Evolutionary conservation across 2,113 vertebrate genomes (phyloP).

Genomic region (Lagopus muta): DNA sequence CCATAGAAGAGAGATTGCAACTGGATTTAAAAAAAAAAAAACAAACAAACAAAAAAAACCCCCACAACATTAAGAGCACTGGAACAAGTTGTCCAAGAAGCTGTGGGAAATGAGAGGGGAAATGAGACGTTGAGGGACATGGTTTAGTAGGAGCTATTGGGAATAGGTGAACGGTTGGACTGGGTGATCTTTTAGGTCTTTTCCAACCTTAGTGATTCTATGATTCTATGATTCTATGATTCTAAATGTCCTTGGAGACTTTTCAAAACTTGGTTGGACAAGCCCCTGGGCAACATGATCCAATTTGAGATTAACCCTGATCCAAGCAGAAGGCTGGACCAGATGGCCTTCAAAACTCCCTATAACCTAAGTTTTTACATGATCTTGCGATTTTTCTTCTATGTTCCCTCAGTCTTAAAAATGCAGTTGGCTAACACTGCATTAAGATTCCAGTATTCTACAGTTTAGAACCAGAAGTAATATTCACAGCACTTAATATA

Average conservation of each 20-base stretch:
- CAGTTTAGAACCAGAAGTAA: background rate
- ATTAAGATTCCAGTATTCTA: background rate
- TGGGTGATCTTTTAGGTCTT: no score
- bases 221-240: no score
- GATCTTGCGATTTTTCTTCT: conserved; percentile 11
- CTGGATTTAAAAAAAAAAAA: background rate
- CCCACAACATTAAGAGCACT: background rate
- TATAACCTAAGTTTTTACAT: conserved; percentile 51
- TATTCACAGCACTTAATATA: background rate
- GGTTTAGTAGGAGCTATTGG: no score
- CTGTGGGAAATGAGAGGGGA: conserved; percentile 52
- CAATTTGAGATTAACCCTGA: conserved; percentile 51
- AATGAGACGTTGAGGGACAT: no score
- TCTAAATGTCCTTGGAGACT: conserved; percentile 61
- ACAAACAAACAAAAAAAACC: background rate
- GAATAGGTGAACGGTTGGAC: no score
- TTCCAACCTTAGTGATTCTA: no score
- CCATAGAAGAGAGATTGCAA: background rate
- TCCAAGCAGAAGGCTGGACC: conserved; percentile 53
- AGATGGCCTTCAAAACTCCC: conserved; percentile 46
- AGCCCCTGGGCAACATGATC: conserved; percentile 24
- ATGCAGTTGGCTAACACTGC: background rate
- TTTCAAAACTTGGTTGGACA: conserved; percentile 52
- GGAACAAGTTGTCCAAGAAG: conserved; percentile 2
- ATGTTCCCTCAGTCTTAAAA: conserved; percentile 36